Base-by-base conservation (phyloP, 2,888 invertebrate species). In the Limulus polyphemus region DNA sequence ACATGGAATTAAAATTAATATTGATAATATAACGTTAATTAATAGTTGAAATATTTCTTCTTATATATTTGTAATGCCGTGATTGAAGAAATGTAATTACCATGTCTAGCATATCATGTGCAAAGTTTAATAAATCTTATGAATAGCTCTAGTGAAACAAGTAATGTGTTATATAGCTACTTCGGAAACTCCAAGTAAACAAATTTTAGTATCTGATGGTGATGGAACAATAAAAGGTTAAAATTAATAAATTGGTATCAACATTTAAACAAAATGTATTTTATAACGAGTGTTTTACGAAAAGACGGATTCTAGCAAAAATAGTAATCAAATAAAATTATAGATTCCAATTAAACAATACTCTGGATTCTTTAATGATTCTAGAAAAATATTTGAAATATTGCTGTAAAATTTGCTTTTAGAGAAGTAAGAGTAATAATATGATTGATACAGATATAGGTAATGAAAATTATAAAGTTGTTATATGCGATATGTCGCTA, bases 161-260 rank as follows among this genome's bases (percentile, higher is more conserved):
- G 7, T 11, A 59, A 55, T n/a, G 55, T 59, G n/a, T 14, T 59
- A 49, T 11, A 49, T 59, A 2, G 55, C 17, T 17, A 59, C 55
- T 5, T 48, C 49, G 5, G 32, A 32, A 32, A 32, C 32, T 32
- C 32, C 32, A 32, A 32, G 32, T 1, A 32, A 32, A 32, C 32
- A 32, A 32, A 32, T 32, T 32, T 32, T 32, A 32, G 32, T 32
- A 2, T 5, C 32, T 32, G 7, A 32, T 32, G 32, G 5, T 5
- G 5, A 3, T 32, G 32, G 32, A 32, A 32, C 32, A 32, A 32
- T 32, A 32, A 32, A 52, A n/a, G 17, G 52, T 2, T 16, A 52
- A 52, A 52, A 52, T 52, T 11, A n/a, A 52, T 16, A 52, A n/a
- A n/a, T n/a, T n/a, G n/a, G n/a, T n/a, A n/a, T n/a, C n/a, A n/a